phyloP scores from a whole-genome alignment of 2,888 invertebrate genomes.

The Microctonus hyperodae region DNA sequence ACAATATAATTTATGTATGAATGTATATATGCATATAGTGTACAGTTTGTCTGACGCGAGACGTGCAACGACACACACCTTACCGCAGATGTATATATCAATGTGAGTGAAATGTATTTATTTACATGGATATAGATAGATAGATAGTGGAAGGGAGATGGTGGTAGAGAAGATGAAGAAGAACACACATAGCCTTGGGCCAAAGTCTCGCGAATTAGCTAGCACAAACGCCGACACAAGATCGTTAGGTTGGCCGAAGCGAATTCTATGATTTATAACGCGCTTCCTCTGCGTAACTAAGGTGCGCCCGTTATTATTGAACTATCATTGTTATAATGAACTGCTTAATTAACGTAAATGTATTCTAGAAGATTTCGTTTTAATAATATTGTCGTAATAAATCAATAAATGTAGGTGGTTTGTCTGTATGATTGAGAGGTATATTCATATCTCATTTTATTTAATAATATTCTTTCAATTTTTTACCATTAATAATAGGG shows the following conservation, averaged over 20 bases:
- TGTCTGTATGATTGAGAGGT: background rate
- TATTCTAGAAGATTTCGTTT: background rate
- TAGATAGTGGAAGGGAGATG: background rate
- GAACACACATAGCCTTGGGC: conserved; percentile 24
- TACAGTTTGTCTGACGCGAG: conserved; percentile 10
- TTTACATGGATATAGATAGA: background rate
- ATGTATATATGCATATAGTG: conserved; percentile 29
- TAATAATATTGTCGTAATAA: background rate
- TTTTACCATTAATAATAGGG: too few species aligned
- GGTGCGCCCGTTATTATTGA: conserved; percentile 51
- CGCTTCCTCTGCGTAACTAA: conserved; percentile 41
- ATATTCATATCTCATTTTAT: background rate
- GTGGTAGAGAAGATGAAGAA: background rate
- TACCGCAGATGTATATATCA: background rate
- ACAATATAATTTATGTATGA: conserved; percentile 22
- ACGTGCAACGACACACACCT: conserved; percentile 15
- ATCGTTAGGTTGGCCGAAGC: conserved; percentile 31
- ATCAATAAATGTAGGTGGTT: background rate
- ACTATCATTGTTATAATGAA: conserved; percentile 54
- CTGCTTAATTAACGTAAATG: conserved; percentile 42
- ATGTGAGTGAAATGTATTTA: background rate
- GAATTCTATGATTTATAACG: conserved; percentile 54
- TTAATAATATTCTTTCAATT: background rate
- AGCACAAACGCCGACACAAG: conserved; percentile 41
- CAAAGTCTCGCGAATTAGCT: conserved; percentile 49